phyloP scores from a whole-genome alignment of 2,888 invertebrate genomes.

The Archaeoteleia sp. region DNA sequence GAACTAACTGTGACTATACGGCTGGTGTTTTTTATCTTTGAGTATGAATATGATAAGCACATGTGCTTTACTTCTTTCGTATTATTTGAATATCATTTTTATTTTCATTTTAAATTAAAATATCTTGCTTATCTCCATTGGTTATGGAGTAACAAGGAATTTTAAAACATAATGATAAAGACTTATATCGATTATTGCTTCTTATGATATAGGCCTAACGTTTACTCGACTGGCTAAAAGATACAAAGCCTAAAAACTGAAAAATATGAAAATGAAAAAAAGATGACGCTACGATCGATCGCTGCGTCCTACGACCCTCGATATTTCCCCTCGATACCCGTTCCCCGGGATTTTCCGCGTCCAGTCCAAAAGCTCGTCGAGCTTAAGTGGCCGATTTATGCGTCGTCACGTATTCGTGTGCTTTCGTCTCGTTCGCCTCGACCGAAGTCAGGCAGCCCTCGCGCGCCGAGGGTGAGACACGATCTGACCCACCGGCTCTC shows the following conservation, averaged over 20 bases:
- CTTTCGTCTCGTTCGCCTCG: constrained; percentile 55
- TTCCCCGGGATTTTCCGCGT: constrained; percentile 52
- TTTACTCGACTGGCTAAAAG: not conserved
- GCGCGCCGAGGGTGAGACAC: constrained; percentile 40
- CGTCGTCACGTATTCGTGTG: constrained; percentile 60
- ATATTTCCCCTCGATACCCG: constrained; percentile 41
- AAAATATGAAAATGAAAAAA: constrained; percentile 21
- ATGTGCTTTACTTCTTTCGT: no score
- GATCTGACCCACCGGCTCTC: constrained; percentile 47
- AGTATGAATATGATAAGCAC: no score
- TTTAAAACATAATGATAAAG: no score
- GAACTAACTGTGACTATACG: no score
- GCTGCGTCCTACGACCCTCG: constrained; percentile 46
- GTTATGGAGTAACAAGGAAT: no score
- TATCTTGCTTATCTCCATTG: no score
- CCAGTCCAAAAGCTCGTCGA: constrained; percentile 51
- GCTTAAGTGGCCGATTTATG: constrained; percentile 63
- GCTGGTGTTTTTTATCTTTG: no score
- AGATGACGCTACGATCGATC: constrained; percentile 42
- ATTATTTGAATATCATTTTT: no score
- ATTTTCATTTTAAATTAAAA: no score
- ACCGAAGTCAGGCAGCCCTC: constrained; percentile 50
- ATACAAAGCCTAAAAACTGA: constrained; percentile 25
- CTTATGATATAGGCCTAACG: no score
- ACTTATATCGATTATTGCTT: no score